Base-by-base conservation (phyloP, 1,140 invertebrate genomes). In the Dreissena polymorpha region DNA sequence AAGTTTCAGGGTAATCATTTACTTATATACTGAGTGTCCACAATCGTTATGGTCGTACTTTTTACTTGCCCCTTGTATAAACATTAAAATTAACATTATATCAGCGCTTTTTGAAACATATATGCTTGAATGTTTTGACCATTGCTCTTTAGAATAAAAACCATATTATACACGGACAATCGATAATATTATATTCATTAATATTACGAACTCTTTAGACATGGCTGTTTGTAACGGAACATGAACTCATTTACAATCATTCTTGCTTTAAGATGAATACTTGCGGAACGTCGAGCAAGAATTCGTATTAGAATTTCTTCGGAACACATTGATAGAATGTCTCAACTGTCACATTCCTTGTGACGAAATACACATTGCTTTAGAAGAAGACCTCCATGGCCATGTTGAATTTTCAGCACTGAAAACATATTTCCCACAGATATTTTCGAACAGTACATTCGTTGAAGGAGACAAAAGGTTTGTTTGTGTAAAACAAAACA, bases 361-460 rank as follows among this genome's bases (percentile, higher is more conserved):
- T 27, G 72, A 74, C 14, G 10, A 51, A 21, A 23, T 74, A 10
- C 72, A 74, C n/a, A 57, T 74, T 18, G 29, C 63, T 60, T 25
- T 74, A 16, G 72, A 74, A 25, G 25, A 74, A 27, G 39, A 63
- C 0, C 49, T 74, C 39, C 39, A 51, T 12, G 53, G 57, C 29
- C 7, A 25, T 18, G 39, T 74, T 39, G 23, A 23, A 18, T 74
- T 74, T 29, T 39, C 14, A 14, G n/a, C 6, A n/a, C 8, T 74
- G 10, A 25, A 63, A 63, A 25, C 3, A 18, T 74, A 18, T 27
- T 25, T 74, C 27, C 23, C 3, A 7, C 25, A 51, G 2, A 27
- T 29, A 10, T 74, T 74, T 60, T 51, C 53, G 39, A 29, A 60
- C n/a, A 27, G 57, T 5, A 57, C 18, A 25, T 23, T n/a, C 27